phyloP scores from a whole-genome alignment of 2,888 invertebrate species.

The Dorcus hopei region DNA sequence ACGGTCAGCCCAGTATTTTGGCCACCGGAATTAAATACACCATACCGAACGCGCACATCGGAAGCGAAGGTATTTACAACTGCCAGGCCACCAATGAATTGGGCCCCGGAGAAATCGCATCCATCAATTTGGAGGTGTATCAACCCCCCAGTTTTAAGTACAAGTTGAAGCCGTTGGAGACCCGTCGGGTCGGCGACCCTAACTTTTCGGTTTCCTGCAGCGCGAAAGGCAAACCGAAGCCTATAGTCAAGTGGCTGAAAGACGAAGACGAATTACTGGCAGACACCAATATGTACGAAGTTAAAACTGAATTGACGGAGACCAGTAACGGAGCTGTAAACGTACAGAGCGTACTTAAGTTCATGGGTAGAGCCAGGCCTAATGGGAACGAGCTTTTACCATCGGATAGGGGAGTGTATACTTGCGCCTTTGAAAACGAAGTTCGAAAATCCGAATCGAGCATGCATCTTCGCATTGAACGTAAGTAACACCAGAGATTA shows the following conservation, averaged over 20 bases:
- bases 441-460: constrained; percentile 83
- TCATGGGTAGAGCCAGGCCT: constrained; percentile 75
- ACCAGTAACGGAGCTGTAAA: constrained; percentile 76
- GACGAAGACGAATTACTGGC: constrained; percentile 77
- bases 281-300: constrained; percentile 76
- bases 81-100: constrained; percentile 89
- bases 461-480: constrained; percentile 89
- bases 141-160: constrained; percentile 83
- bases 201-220: constrained; percentile 80
- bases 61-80: constrained; percentile 84
- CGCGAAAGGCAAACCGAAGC: constrained; percentile 85
- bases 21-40: constrained; percentile 81
- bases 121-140: constrained; percentile 80
- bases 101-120: constrained; percentile 81
- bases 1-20: constrained; percentile 63
- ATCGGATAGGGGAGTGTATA: constrained; percentile 81
- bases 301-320: constrained; percentile 73
- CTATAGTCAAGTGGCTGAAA: constrained; percentile 81
- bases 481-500: constrained; percentile 56
- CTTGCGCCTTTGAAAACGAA: constrained; percentile 86
- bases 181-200: constrained; percentile 73
- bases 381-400: constrained; percentile 75
- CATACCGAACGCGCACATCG: constrained; percentile 79
- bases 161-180: constrained; percentile 79
- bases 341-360: constrained; percentile 78